These are phyloP conservation scores for Promerops cafer DNA, from an alignment of 2,113 vertebrate genomes.

Conservation along the genomic window DNA sequence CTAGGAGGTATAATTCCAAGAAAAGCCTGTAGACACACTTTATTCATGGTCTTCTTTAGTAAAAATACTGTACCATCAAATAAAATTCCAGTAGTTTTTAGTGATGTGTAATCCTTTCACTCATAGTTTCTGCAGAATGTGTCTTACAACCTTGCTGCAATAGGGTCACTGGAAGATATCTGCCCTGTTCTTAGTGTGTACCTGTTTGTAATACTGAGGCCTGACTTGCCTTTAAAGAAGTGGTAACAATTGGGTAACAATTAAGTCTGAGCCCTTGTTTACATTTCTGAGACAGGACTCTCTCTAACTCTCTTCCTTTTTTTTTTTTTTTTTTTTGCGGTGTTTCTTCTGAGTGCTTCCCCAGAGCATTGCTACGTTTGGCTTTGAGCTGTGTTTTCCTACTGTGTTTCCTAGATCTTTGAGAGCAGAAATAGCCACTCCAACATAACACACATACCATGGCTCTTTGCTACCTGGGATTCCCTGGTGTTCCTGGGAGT, in stretches of 20 bases:
- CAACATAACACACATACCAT: rapidly evolving
- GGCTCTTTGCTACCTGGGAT: background rate
- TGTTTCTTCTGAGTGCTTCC: background rate
- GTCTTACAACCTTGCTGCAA: rapidly evolving
- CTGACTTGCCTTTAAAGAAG: background rate
- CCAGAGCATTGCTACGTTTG: background rate
- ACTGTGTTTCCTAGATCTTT: background rate
- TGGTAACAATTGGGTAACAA: too few species aligned
- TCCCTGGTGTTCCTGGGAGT: background rate
- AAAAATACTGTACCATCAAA: background rate
- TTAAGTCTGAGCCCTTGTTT: background rate
- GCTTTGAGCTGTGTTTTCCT: background rate
- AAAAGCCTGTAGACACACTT: background rate
- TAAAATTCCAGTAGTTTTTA: background rate
- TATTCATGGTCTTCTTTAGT: background rate
- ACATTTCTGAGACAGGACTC: background rate
- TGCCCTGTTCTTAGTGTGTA: background rate
- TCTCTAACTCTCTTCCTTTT: too few species aligned
- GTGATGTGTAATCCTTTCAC: background rate
- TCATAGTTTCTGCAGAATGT: background rate
- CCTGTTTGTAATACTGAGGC: background rate
- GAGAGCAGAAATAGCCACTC: background rate
- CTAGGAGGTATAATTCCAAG: background rate
- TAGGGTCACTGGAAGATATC: background rate
- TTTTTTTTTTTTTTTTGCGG: rapidly evolving